Base-by-base conservation (phyloP, 2,797 vertebrate species). In the Rallus crepitans region DNA sequence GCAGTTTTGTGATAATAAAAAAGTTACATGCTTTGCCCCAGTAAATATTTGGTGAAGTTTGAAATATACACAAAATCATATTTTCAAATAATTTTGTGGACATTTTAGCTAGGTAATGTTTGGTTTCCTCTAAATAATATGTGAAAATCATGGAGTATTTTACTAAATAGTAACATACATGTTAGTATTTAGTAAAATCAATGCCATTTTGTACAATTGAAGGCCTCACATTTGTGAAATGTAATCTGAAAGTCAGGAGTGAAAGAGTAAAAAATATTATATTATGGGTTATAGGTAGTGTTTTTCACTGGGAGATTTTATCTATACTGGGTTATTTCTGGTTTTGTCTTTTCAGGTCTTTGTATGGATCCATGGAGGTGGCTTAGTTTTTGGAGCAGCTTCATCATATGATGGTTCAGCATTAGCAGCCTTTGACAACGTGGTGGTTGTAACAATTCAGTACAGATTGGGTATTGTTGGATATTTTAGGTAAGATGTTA, bases 281-380 rank as follows among this genome's bases (percentile, higher is more conserved):
- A 10, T 40, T 30, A 55, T 45, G 9, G 11, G 11, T 65, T 50
- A 12, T 27, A 27, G 20, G 39, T 50, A 16, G 11, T 42, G 73
- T 63, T 69, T 63, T 13, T 83, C 45, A 31, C 31, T 30, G 13
- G 9, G 20, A 64, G 8, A 39, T 66, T 56, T 27, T 42, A 25
- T 11, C 37, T 70, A 18, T 73, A 31, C 60, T 83, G 60, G 8
- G 5, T 15, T 80, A 63, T 66, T 91, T 39, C 27, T 82, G 40
- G 2, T 59, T 33, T 73, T 66, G 24, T 28, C 15, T 77, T 84
- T 35, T n/a, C 83, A 99, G 99, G 98, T 99, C 82, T 97, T 99
- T 96, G 97, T 99, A 50, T 99, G 99, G 99, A 98, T 99, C 90
- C 99, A 99, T 1, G 99, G 99, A 31, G 99, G 99, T 2, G 98